Conservation (phyloP, 2,888 invertebrate species). For the Archips crataeganus region DNA sequence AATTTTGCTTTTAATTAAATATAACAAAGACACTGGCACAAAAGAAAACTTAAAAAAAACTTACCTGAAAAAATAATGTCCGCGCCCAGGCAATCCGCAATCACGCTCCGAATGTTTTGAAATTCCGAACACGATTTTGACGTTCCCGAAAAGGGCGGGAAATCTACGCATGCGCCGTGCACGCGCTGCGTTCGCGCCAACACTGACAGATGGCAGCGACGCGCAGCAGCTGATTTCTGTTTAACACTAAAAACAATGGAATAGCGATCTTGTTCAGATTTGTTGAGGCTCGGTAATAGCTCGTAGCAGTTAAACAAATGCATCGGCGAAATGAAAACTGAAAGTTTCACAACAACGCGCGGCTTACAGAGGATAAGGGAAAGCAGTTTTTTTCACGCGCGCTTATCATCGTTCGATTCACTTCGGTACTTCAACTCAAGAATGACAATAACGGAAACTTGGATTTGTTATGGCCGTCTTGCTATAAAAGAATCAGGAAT, state of each 20-base stretch:
- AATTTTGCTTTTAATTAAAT: neutral
- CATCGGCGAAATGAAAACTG: constrained; percentile 18
- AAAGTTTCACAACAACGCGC: constrained; percentile 17
- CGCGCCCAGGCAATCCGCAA: neutral
- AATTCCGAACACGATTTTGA: constrained; percentile 41
- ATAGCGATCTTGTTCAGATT: constrained; percentile 8
- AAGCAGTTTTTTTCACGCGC: neutral
- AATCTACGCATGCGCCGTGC: constrained; percentile 55
- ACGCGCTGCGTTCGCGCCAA: constrained; percentile 69
- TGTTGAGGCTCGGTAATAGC: neutral
- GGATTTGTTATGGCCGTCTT: no score
- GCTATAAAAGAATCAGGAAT: no score
- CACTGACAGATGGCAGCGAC: constrained; percentile 63
- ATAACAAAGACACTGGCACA: constrained; percentile 6
- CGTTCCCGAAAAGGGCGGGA: constrained; percentile 50
- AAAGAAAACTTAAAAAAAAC: constrained; percentile 2
- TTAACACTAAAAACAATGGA: constrained; percentile 38
- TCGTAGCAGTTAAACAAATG: neutral
- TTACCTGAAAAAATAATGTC: constrained; percentile 10
- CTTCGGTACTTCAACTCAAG: no score
- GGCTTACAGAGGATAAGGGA: neutral
- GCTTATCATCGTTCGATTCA: neutral
- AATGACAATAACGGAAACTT: no score
- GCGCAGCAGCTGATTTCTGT: constrained; percentile 66
- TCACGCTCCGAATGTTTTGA: constrained; percentile 29